These are phyloP conservation scores for Penaeus vannamei DNA, from an alignment of 1,140 invertebrate genomes.

Conservation along the genomic window DNA sequence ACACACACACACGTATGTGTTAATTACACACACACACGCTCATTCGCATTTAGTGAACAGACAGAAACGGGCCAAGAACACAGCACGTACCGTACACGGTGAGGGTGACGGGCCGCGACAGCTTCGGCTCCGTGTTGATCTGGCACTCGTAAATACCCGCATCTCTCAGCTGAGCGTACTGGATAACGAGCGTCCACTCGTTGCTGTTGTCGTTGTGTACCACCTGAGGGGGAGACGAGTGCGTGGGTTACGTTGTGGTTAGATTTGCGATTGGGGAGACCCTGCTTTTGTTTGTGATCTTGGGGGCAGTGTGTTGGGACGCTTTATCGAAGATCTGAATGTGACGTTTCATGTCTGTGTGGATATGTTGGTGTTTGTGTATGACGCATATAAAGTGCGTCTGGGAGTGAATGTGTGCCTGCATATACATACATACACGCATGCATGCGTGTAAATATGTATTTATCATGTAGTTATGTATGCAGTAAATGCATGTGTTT, in stretches of 20 bases:
- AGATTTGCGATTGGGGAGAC: no score
- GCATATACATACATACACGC: background rate
- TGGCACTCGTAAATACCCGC: constrained; percentile 75
- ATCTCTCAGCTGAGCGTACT: constrained; percentile 74
- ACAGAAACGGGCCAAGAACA: no score
- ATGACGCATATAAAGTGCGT: background rate
- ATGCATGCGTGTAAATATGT: background rate
- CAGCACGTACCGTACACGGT: constrained; percentile 14
- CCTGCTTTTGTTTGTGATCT: background rate
- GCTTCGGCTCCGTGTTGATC: constrained; percentile 69
- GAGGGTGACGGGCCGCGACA: constrained; percentile 8
- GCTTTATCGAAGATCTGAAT: no score
- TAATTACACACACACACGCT: no score
- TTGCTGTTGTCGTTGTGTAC: constrained; percentile 71
- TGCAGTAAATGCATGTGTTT: background rate
- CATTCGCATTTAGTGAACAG: no score
- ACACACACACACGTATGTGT: no score
- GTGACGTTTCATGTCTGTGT: background rate
- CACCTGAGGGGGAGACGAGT: background rate
- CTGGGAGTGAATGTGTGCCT: background rate
- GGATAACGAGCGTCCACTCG: constrained; percentile 76
- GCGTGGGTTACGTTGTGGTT: background rate
- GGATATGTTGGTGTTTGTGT: background rate
- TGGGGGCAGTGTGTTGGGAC: background rate
- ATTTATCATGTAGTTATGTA: background rate